phyloP scores from a whole-genome alignment of 1,140 invertebrate genomes.

The Penaeus chinensis region DNA sequence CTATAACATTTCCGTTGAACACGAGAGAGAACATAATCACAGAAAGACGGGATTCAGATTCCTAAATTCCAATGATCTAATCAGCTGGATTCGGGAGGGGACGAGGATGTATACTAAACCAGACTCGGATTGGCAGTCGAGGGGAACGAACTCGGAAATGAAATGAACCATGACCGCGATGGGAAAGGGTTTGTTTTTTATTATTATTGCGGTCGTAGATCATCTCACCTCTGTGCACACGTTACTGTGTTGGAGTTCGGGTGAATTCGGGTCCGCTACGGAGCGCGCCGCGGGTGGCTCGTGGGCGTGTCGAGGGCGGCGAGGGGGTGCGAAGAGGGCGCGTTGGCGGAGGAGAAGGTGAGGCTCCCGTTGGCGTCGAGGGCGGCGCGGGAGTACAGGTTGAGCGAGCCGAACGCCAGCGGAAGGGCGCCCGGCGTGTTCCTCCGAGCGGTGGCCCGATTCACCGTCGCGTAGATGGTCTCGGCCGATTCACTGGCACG shows the following conservation, averaged over 20 bases:
- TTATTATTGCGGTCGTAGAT: not conserved
- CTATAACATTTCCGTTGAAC: too few relatives aligned
- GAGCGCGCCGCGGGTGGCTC: constrained; percentile 45
- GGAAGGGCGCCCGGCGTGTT: not conserved
- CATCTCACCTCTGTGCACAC: not conserved
- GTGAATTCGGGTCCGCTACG: not conserved
- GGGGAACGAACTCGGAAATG: too few relatives aligned
- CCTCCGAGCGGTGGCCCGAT: not conserved
- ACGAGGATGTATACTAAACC: too few relatives aligned
- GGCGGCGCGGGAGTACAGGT: constrained; percentile 37
- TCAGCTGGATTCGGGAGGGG: too few relatives aligned
- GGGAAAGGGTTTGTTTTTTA: too few relatives aligned
- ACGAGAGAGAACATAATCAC: too few relatives aligned
- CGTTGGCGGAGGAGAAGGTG: too few relatives aligned
- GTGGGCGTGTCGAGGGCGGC: constrained; percentile 49
- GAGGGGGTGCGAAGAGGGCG: constrained; percentile 16
- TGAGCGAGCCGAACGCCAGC: constrained; percentile 8
- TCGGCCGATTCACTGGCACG: not conserved
- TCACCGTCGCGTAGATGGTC: not conserved
- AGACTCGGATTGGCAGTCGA: too few relatives aligned
- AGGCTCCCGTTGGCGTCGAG: constrained; percentile 26
- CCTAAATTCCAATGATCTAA: too few relatives aligned
- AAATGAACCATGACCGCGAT: too few relatives aligned
- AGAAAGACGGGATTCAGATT: too few relatives aligned
- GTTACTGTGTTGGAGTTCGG: too few relatives aligned